Percentiles rank a stretch among this genome's conserved stretches.
Conservation (phyloP, 2,888 invertebrate genomes). For the Keiferia lycopersicella region DNA sequence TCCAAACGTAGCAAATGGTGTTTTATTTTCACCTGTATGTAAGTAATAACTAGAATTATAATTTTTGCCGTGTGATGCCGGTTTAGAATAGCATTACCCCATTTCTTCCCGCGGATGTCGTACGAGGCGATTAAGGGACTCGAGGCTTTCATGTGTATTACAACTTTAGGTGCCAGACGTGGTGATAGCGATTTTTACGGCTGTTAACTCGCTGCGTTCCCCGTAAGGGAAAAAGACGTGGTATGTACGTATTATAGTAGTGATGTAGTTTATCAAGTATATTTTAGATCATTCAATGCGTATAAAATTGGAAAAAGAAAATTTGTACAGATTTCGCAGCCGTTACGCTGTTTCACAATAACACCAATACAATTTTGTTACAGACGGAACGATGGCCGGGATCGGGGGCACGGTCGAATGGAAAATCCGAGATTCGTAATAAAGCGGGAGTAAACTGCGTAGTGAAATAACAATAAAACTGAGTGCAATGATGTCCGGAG, state of each 20-base stretch:
- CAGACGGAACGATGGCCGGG: constrained; percentile 53
- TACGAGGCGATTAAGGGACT: no score
- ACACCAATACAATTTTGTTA: constrained; percentile 55
- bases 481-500: constrained; percentile 57
- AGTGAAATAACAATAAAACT: constrained; percentile 56
- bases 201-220: no score
- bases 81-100: no score
- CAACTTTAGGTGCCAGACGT: no score
- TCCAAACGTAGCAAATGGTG: no score
- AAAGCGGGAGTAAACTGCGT: constrained; percentile 61
- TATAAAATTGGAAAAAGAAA: neutral
- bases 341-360: constrained; percentile 24
- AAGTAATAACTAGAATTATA: no score
- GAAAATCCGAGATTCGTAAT: constrained; percentile 57
- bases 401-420: constrained; percentile 53
- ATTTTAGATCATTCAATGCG: neutral
- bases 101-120: no score
- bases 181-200: no score
- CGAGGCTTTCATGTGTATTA: no score
- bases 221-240: no score
- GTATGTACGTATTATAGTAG: neutral
- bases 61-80: no score
- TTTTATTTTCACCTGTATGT: no score
- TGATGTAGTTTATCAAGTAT: neutral
- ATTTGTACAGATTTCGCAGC: neutral